Evolutionary conservation across 2,888 invertebrate species (phyloP), one percentile per base, ranked within the genome.

Genomic region (Aromia moschata): DNA sequence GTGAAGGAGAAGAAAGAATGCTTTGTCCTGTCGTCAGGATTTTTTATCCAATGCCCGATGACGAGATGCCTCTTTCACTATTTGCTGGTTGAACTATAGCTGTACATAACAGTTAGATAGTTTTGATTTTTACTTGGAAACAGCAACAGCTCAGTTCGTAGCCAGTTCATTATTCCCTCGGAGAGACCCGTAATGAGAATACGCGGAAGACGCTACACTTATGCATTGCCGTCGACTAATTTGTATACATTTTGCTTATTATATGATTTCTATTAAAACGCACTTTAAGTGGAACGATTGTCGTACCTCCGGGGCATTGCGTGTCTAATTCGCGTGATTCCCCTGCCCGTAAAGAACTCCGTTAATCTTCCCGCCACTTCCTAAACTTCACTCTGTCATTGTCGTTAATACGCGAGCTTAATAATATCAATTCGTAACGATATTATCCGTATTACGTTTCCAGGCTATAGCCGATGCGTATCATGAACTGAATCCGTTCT

Each of bases 281-380:
- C 41, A 49, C n/a, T 52, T 52, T 41, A 52, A 52, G 52, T 52
- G 52, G 40, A 31, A 17, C 31, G 31, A 52, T 40, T 52, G 52
- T 40, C 41, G 56, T 56, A 25, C 46, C 56, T 38, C 40, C 12
- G 9, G 33, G 40, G 45, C 44, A 36, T 51, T 51, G 49, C 49
- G 57, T 49, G 52, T 53, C 25, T 53, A 45, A 58, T 58, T 58
- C 40, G 58, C 58, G 58, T 58, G 58, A 58, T 58, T 53, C 52
- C 31, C 38, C 37, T 36, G 30, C 46, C 20, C 18, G 37, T 33
- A 56, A 56, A 56, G 56, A 47, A 58, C 53, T 38, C 44, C 52
- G 58, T 58, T 58, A 58, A 58, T 58, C 58, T 58, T 58, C 51
- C 53, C 37, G 51, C 37, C 58, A 58, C 58, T 58, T 58, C 58